phyloP scores from a whole-genome alignment of 1,140 invertebrate genomes.

The Adelges cooleyi region DNA sequence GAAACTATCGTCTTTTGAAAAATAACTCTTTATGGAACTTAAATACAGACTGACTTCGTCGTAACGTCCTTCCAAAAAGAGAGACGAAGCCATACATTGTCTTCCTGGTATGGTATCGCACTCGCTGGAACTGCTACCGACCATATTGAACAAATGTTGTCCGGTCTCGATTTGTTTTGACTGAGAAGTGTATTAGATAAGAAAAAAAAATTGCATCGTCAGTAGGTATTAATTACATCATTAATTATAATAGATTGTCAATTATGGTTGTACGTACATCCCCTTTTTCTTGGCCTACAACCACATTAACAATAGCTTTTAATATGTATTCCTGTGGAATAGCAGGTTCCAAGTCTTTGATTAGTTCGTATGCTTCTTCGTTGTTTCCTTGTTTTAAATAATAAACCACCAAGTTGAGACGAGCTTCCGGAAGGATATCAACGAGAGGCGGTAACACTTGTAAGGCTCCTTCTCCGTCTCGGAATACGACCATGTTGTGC shows the following conservation, averaged over 20 bases:
- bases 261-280: constrained; percentile 48
- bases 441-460: constrained; percentile 80
- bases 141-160: constrained; percentile 91
- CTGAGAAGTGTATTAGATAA: constrained; percentile 43
- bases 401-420: constrained; percentile 91
- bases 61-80: constrained; percentile 87
- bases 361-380: constrained; percentile 75
- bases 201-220: constrained; percentile 33
- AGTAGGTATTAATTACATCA: no score
- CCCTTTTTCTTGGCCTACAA: constrained; percentile 80
- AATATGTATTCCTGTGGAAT: constrained; percentile 93
- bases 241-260: neutral
- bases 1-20: constrained; percentile 90
- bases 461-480: constrained; percentile 85
- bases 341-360: constrained; percentile 85
- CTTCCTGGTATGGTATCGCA: constrained; percentile 88
- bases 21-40: constrained; percentile 94
- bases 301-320: constrained; percentile 90
- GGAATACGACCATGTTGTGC: constrained; percentile 94
- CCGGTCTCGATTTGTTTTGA: constrained; percentile 86
- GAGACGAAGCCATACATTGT: constrained; percentile 94
- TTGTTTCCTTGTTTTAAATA: constrained; percentile 79
- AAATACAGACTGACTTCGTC: constrained; percentile 93
- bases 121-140: constrained; percentile 90
- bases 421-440: constrained; percentile 91